These are phyloP conservation scores for Blennius ocellaris DNA, from an alignment of 2,113 vertebrate genomes.

Conservation along the genomic window DNA sequence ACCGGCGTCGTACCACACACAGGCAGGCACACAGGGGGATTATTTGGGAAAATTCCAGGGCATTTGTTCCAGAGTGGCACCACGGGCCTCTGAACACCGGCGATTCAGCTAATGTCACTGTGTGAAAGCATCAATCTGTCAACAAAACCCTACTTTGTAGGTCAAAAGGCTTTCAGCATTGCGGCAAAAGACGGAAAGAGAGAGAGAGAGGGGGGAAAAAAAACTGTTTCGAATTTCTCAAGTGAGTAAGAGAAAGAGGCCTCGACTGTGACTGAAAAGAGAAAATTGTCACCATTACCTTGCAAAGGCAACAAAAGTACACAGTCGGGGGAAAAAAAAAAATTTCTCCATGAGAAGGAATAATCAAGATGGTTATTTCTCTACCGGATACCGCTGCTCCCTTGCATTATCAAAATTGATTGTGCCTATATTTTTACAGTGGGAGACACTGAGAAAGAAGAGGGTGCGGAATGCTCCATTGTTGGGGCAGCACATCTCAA, in stretches of 20 bases:
- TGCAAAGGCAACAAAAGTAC: slow-evolving; percentile 62
- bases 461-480: slow-evolving; percentile 47
- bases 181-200: slow-evolving; percentile 45
- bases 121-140: slow-evolving; percentile 83
- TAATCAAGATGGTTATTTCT: slow-evolving; percentile 77
- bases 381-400: slow-evolving; percentile 55
- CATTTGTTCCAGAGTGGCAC: slow-evolving; percentile 81
- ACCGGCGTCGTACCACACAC: slow-evolving; percentile 59
- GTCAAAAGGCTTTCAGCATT: slow-evolving; percentile 82
- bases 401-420: slow-evolving; percentile 77
- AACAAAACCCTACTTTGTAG: slow-evolving; percentile 82
- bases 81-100: slow-evolving; percentile 64
- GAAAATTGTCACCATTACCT: slow-evolving; percentile 82
- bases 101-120: slow-evolving; percentile 82
- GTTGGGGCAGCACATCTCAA: slow-evolving; percentile 52
- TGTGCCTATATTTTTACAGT: slow-evolving; percentile 69
- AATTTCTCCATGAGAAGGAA: slow-evolving; percentile 67
- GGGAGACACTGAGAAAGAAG: slow-evolving; percentile 46
- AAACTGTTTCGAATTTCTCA: slow-evolving; percentile 53
- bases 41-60: slow-evolving; percentile 84
- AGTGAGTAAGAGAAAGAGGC: slow-evolving; percentile 67
- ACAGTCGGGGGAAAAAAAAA: slow-evolving; percentile 42
- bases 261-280: slow-evolving; percentile 66
- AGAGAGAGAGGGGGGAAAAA: not conserved
- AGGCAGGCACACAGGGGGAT: slow-evolving; percentile 75